These are phyloP conservation scores for Mesorhabditis spiculigera DNA, from an alignment of 2,888 invertebrate genomes.

Conservation along the genomic window DNA sequence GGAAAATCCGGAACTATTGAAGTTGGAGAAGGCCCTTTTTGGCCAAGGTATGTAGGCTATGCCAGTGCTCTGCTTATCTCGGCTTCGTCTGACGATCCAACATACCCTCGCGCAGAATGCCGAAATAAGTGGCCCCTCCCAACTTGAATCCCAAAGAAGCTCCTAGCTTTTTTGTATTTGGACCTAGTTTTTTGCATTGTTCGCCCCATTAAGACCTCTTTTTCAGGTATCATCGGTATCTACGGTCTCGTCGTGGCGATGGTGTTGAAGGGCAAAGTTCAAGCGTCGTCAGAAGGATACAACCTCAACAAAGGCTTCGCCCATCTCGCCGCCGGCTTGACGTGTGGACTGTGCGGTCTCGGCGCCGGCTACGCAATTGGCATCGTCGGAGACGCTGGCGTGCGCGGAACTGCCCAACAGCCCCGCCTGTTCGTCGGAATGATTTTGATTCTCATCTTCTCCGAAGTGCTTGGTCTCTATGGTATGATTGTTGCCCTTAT, in stretches of 20 bases:
- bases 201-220: no score
- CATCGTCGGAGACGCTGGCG: constrained; percentile 98
- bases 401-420: constrained; percentile 96
- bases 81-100: no score
- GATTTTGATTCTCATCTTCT: constrained; percentile 95
- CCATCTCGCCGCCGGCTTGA: constrained; percentile 91
- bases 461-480: constrained; percentile 73
- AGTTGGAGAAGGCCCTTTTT: no score
- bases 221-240: constrained; percentile 71
- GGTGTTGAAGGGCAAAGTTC: constrained; percentile 70
- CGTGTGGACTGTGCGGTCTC: constrained; percentile 93
- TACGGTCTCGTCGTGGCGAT: constrained; percentile 98
- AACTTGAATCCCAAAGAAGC: no score
- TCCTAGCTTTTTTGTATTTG: no score
- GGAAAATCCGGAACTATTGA: no score
- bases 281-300: constrained; percentile 40
- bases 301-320: constrained; percentile 73
- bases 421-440: constrained; percentile 95
- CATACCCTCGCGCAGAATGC: no score
- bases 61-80: constrained; percentile 55
- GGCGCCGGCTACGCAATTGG: constrained; percentile 99
- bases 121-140: no score
- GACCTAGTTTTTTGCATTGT: no score
- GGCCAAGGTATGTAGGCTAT: no score
- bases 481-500: no score